phyloP scores from a whole-genome alignment of 2,888 invertebrate species.

The Thymelicus lineola region DNA sequence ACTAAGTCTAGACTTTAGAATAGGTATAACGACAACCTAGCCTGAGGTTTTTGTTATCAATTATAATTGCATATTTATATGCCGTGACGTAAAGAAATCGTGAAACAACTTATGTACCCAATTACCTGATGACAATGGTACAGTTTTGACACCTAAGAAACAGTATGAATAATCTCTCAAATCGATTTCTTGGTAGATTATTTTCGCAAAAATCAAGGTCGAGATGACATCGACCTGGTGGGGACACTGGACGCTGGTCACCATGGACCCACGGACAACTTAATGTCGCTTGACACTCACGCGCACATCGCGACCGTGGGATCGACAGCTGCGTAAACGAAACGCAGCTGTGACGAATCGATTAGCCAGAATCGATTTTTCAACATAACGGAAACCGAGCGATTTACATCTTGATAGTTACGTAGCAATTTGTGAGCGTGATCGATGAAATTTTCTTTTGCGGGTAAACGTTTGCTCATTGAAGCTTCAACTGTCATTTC shows the following conservation, averaged over 20 bases:
- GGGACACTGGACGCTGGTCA: constrained; percentile 33
- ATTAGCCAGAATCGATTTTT: constrained; percentile 80
- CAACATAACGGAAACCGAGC: constrained; percentile 80
- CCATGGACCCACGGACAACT: constrained; percentile 42
- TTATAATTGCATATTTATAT: constrained; percentile 46
- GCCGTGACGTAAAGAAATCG: constrained; percentile 47
- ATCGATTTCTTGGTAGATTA: constrained; percentile 71
- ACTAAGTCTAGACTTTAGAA: constrained; percentile 40
- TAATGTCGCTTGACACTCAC: constrained; percentile 24
- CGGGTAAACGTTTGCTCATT: constrained; percentile 79
- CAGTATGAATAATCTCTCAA: constrained; percentile 63
- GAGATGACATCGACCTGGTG: constrained; percentile 50
- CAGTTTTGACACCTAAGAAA: constrained; percentile 62
- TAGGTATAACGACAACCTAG: constrained; percentile 38
- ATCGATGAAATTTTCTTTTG: constrained; percentile 81
- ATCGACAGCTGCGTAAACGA: constrained; percentile 71
- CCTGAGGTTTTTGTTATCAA: constrained; percentile 41
- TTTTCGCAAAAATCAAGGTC: constrained; percentile 56
- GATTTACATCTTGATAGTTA: constrained; percentile 81
- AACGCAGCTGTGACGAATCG: constrained; percentile 79
- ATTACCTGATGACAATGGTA: constrained; percentile 42
- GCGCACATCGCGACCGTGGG: constrained; percentile 65
- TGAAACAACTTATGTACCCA: constrained; percentile 47
- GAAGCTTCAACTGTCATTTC: constrained; percentile 81
- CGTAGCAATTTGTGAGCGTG: constrained; percentile 80